A percentile compares a stretch with the other conserved stretches of the same genome.
These are phyloP conservation scores for Trachelus stipa DNA, from an alignment of 2,888 invertebrate genomes.

Conservation along the genomic window DNA sequence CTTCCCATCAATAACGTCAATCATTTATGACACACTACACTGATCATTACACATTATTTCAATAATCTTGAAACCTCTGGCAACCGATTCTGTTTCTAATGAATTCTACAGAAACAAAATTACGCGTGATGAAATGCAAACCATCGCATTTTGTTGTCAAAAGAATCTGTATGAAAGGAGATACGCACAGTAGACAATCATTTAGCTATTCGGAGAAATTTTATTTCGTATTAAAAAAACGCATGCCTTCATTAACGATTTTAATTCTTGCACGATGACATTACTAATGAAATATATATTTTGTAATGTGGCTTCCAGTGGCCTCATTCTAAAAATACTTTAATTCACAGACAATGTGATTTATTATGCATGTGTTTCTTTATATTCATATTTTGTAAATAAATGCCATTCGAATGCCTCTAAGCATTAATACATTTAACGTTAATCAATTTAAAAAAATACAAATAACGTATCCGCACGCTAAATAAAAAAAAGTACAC, in stretches of 20 bases:
- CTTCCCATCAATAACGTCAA: neutral
- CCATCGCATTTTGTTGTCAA: neutral
- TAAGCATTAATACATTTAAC: neutral
- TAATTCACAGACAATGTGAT: neutral
- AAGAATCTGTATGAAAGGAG: neutral
- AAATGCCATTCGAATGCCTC: neutral
- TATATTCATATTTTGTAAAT: neutral
- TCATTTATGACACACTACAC: neutral
- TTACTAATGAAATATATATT: neutral
- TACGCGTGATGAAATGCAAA: neutral
- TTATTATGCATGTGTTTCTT: neutral
- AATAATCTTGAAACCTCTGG: neutral
- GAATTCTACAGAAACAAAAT: neutral
- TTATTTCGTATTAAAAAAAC: neutral
- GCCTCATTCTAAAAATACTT: neutral
- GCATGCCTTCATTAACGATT: neutral
- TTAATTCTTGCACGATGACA: neutral
- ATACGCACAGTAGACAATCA: neutral
- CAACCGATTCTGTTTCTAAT: neutral
- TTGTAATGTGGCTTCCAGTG: neutral
- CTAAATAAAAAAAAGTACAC: no score
- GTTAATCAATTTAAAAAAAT: neutral
- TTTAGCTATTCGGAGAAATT: neutral
- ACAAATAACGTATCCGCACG: no score
- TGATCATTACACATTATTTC: neutral